Conservation (phyloP, 1,140 invertebrate species). For the Drosophila pandora region DNA sequence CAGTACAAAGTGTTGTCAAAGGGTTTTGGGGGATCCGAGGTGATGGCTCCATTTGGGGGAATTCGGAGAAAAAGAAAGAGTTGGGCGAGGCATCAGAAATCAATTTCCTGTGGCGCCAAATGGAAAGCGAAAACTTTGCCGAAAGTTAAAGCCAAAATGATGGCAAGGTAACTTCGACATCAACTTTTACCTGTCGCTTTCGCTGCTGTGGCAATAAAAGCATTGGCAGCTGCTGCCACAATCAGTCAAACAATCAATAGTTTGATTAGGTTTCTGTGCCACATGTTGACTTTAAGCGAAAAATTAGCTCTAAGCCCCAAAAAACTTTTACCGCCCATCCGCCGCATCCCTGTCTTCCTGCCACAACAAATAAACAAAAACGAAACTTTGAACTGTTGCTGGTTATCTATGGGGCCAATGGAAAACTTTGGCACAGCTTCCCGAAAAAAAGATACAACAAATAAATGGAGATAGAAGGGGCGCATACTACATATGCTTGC, state of each 20-base stretch:
- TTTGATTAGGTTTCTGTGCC: conserved; percentile 73
- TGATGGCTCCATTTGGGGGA: conserved; percentile 41
- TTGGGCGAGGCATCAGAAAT: conserved; percentile 60
- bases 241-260: conserved; percentile 79
- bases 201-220: conserved; percentile 49
- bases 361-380: conserved; percentile 38
- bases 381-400: conserved; percentile 74
- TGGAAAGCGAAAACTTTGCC: conserved; percentile 71
- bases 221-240: conserved; percentile 60
- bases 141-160: conserved; percentile 67
- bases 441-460: conserved; percentile 31
- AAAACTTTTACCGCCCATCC: conserved; percentile 22
- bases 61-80: conserved; percentile 15
- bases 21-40: conserved; percentile 18
- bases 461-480: conserved; percentile 19
- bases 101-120: conserved; percentile 72
- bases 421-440: conserved; percentile 31
- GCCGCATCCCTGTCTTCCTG: not conserved
- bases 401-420: conserved; percentile 58
- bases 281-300: conserved; percentile 68
- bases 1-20: conserved; percentile 41
- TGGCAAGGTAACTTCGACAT: conserved; percentile 35
- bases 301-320: conserved; percentile 50
- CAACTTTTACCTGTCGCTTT: conserved; percentile 68
- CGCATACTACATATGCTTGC: conserved; percentile 31